These are phyloP conservation scores for Hecatera dysodea DNA, from an alignment of 2,888 invertebrate species.

Conservation along the genomic window DNA sequence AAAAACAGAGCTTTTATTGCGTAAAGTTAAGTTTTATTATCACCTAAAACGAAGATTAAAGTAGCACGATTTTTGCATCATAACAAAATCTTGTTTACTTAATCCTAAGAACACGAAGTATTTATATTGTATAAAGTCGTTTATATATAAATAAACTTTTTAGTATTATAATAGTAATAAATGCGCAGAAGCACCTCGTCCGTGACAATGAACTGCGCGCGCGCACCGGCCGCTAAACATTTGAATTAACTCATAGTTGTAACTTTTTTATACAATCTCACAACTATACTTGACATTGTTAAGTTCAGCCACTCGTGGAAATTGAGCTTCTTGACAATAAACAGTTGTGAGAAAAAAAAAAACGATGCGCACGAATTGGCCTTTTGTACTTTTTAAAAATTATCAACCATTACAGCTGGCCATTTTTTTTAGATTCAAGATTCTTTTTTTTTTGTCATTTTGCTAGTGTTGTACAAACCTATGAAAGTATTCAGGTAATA, in stretches of 20 bases:
- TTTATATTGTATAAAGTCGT: conserved; percentile 16
- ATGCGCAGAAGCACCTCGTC: conserved; percentile 58
- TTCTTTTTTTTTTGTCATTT: too few species aligned
- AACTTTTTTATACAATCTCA: conserved; percentile 40
- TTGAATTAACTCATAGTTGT: conserved; percentile 56
- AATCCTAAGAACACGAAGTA: conserved; percentile 9
- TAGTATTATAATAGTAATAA: conserved; percentile 41
- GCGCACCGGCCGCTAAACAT: conserved; percentile 61
- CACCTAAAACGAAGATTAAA: not conserved
- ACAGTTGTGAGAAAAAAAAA: not conserved
- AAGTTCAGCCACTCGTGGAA: conserved; percentile 37
- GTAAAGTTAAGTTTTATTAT: conserved; percentile 7
- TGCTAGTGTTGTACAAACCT: not conserved
- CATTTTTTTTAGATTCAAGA: not conserved
- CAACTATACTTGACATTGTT: conserved; percentile 53
- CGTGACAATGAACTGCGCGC: conserved; percentile 73
- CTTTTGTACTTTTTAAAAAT: not conserved
- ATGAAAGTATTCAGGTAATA: conserved; percentile 1
- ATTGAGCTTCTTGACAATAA: conserved; percentile 35
- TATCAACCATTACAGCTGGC: not conserved
- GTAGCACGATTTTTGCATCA: not conserved
- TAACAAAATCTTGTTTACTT: not conserved
- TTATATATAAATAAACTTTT: conserved; percentile 23
- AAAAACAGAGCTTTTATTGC: conserved; percentile 34
- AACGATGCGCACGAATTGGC: not conserved